Conservation (phyloP, 2,888 invertebrate species). For the Tetanocera ferruginea region DNA sequence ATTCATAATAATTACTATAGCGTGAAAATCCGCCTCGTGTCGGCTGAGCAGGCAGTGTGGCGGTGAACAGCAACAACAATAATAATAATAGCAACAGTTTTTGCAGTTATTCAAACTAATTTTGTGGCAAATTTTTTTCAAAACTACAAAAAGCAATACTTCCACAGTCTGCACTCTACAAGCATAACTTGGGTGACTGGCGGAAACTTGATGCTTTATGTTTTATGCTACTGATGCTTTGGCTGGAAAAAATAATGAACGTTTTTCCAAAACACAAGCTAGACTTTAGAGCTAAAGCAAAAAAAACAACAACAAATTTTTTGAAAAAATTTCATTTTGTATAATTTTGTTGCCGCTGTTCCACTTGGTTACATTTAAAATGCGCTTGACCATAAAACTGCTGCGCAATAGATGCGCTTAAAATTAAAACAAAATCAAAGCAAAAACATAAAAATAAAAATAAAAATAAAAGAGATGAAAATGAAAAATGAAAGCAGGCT, state of each 20-base stretch:
- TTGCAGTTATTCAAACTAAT: neutral
- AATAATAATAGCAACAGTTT: neutral
- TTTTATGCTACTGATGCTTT: neutral
- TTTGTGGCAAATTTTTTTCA: conserved; percentile 5
- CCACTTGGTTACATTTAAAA: neutral
- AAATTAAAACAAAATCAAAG: neutral
- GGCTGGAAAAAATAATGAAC: no score
- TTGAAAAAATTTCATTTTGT: neutral
- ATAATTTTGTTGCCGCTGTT: neutral
- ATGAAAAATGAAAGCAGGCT: conserved; percentile 10
- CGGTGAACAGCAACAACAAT: neutral
- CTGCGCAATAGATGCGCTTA: neutral
- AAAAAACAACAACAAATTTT: no score
- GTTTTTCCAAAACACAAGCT: no score
- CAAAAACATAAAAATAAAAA: no score
- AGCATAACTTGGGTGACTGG: neutral
- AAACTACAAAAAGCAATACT: neutral
- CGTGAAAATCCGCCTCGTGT: conserved; percentile 2
- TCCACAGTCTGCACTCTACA: neutral
- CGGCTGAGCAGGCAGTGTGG: neutral
- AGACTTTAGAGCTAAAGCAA: no score
- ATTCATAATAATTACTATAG: conserved; percentile 3
- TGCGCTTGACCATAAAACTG: conserved; percentile 19
- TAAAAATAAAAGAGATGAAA: neutral
- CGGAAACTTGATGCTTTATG: no score